Evolutionary conservation across 2,888 invertebrate genomes (phyloP), one percentile per base, ranked within the genome.

Genomic region (Phengaris arion): DNA sequence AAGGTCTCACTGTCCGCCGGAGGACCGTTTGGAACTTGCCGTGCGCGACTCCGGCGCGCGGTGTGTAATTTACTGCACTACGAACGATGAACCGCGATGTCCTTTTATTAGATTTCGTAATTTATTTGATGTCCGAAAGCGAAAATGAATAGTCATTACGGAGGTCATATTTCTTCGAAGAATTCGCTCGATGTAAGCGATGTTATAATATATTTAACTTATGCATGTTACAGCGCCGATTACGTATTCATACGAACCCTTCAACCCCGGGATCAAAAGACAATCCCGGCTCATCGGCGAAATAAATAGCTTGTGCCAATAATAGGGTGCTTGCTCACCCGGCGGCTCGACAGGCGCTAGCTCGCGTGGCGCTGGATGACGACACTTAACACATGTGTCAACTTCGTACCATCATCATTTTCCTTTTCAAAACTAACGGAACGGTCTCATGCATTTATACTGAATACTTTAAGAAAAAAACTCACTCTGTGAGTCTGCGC

Each of bases 401-500:
- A 59, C 3, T 10, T 9, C 7, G 22, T 52, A 1, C 8, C 12
- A 55, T 55, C 64, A 7, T 55, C 52, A 10, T 8, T 2, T 2
- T 7, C 57, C 8, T 59, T 15, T 22, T 48, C 48, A 4, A 2
- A 35, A 4, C 12, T 12, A 10, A 52, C 52, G 35, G 35, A 35
- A 35, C 35, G 35, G 35, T 35, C 35, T 35, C 35, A 4, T 35
- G 35, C 35, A 35, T 4, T 4, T 1, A 35, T 35, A 35, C 35
- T 35, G 35, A 35, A 35, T 35, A 35, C 35, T 2, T 35, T 4
- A 35, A 2, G 0, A 2, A 35, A 4, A 3, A 2, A 35, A 75
- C 87, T 85, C 80, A 93, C 93, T 84, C 90, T n/a, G n/a, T n/a
- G 85, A 7, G 91, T 90, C 0, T 90, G 89, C 22, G 91, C 90